phyloP scores from a whole-genome alignment of 2,113 vertebrate genomes.

The Dicerorhinus sumatrensis region DNA sequence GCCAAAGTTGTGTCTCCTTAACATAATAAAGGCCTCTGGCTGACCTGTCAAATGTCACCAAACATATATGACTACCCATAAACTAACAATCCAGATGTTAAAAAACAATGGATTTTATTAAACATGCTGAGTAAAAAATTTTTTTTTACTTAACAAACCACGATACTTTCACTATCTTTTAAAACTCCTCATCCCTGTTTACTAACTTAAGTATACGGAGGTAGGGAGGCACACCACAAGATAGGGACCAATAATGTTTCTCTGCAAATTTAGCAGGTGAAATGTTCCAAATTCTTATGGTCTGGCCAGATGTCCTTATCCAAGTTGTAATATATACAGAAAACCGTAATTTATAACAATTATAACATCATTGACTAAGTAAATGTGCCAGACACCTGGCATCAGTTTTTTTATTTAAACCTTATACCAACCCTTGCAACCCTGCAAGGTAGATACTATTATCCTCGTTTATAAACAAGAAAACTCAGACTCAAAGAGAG shows the following conservation, averaged over 20 bases:
- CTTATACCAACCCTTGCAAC: not conserved
- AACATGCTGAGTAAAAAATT: not conserved
- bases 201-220: not conserved
- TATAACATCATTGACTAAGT: not conserved
- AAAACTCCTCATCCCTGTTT: not conserved
- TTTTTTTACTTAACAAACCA: not conserved
- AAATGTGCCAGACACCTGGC: not conserved
- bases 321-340: not conserved
- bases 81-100: not conserved
- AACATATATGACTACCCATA: not conserved
- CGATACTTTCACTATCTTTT: not conserved
- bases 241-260: not conserved
- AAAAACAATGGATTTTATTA: not conserved
- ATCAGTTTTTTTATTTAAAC: not conserved
- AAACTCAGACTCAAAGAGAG: slow-evolving; percentile 24
- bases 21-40: not conserved
- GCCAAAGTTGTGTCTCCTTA: not conserved
- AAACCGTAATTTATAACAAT: not conserved
- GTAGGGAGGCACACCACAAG: rapidly evolving
- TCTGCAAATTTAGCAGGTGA: not conserved
- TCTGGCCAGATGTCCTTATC: not conserved
- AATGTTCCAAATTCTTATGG: not conserved
- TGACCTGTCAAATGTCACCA: not conserved
- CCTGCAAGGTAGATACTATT: not conserved
- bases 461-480: not conserved